These are phyloP conservation scores for Dicranocentrus wangi DNA, from an alignment of 2,888 invertebrate species.

Conservation along the genomic window DNA sequence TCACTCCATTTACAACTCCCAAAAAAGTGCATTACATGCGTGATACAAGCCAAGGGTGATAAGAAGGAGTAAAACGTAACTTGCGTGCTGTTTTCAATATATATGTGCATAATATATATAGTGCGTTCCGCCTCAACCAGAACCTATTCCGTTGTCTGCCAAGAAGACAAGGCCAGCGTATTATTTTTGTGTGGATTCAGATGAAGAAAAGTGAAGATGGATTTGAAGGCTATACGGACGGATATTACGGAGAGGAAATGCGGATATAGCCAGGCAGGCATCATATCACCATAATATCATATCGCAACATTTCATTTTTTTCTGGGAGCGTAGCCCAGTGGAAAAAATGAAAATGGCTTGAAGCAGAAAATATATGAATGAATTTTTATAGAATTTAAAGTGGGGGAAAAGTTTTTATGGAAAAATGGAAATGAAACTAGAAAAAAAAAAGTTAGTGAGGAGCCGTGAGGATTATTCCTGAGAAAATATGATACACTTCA, in stretches of 20 bases:
- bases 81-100: neutral
- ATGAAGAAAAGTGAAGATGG: constrained; percentile 41
- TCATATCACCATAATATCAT: too few species aligned
- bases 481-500: constrained; percentile 2
- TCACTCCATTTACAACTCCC: neutral
- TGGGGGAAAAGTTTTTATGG: constrained; percentile 17
- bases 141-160: neutral
- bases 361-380: constrained; percentile 32
- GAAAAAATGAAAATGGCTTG: constrained; percentile 1
- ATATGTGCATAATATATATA: neutral
- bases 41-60: neutral
- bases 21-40: constrained; percentile 10
- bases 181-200: neutral
- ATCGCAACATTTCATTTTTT: neutral
- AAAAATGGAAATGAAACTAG: constrained; percentile 33
- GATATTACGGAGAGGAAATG: neutral
- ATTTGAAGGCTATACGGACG: constrained; percentile 26
- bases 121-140: neutral
- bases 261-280: too few species aligned
- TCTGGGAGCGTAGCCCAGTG: neutral
- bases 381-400: constrained; percentile 31
- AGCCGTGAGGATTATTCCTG: neutral
- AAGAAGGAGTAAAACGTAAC: too few species aligned
- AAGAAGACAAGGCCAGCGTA: neutral
- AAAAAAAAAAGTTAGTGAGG: neutral